phyloP scores from a whole-genome alignment of 1,140 invertebrate species.

The Drosophila melanogaster region Release_6_plus_ISO1_MT NT_033777.3:30029501-30030000 shows the following conservation, averaged over 20 bases:
- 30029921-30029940: too few relatives aligned
- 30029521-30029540: constrained; percentile 43
- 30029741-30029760: too few relatives aligned
- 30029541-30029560: constrained; percentile 62
- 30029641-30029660: constrained; percentile 47
- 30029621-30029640: constrained; percentile 39
- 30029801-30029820: too few relatives aligned
- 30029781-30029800: too few relatives aligned
- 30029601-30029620: constrained; percentile 8
- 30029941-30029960: too few relatives aligned
- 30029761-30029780: too few relatives aligned
- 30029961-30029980: too few relatives aligned
- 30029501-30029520: constrained; percentile 19
- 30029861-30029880: too few relatives aligned
- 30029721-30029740: not conserved
- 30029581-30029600: not conserved
- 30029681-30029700: constrained; percentile 35
- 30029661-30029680: constrained; percentile 57
- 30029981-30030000: not conserved
- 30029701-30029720: constrained; percentile 3
- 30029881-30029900: too few relatives aligned
- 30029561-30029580: not conserved
- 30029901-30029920: too few relatives aligned
- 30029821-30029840: too few relatives aligned
- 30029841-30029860: too few relatives aligned